Evolutionary conservation across 1,140 invertebrate genomes (phyloP).

Genomic region (Calliphora vicina): DNA sequence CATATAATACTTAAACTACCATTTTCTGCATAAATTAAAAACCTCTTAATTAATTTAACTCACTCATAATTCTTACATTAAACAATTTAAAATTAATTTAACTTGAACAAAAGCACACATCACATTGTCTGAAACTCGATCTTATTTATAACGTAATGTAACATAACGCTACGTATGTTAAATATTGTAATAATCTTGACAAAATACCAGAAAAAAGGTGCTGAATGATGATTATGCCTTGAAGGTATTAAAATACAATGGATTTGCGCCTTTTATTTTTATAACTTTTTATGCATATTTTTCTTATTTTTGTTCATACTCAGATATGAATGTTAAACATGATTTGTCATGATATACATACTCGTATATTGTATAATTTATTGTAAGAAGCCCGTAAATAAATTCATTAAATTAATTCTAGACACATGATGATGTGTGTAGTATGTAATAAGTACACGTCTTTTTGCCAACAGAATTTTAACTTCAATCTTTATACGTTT

Average conservation of each 20-base stretch:
- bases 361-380: too few relatives aligned
- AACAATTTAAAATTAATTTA: too few relatives aligned
- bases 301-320: not conserved
- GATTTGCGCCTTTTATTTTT: not conserved
- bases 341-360: conserved; percentile 9
- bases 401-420: conserved; percentile 31
- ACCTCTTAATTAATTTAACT: too few relatives aligned
- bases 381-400: not conserved
- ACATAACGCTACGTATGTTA: too few relatives aligned
- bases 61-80: too few relatives aligned
- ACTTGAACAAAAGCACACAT: too few relatives aligned
- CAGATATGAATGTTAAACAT: conserved; percentile 9
- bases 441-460: not conserved
- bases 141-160: too few relatives aligned
- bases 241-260: not conserved
- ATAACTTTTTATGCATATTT: not conserved
- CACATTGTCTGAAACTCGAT: too few relatives aligned
- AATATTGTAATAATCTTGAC: too few relatives aligned
- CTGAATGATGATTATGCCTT: not conserved
- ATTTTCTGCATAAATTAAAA: too few relatives aligned
- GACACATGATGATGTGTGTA: conserved; percentile 9
- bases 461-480: conserved; percentile 6
- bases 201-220: not conserved
- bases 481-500: not conserved
- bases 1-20: too few relatives aligned